These are phyloP conservation scores for Drosophila kuntzei DNA, from an alignment of 2,888 invertebrate genomes.

Conservation along the genomic window DNA sequence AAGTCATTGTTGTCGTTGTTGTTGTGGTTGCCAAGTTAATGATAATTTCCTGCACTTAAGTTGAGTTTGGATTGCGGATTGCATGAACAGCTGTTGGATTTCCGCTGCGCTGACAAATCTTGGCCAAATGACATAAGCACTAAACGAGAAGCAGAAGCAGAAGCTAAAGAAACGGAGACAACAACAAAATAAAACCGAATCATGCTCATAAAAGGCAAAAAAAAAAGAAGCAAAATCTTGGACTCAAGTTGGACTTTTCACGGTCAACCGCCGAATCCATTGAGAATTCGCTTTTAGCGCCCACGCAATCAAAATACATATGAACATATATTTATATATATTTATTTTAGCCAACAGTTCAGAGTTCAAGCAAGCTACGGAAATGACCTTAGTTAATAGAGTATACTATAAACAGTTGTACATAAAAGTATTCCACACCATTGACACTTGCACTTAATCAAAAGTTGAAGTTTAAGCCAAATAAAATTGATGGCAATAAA, in stretches of 20 bases:
- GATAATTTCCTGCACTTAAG: constrained; percentile 48
- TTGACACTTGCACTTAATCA: constrained; percentile 46
- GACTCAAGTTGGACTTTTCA: constrained; percentile 51
- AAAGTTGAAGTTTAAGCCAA: constrained; percentile 35
- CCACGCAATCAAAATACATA: constrained; percentile 33
- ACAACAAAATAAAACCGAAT: constrained; percentile 47
- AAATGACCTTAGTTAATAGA: constrained; percentile 14
- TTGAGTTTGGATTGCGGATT: constrained; percentile 22
- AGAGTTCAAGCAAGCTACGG: constrained; percentile 18
- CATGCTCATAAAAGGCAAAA: constrained; percentile 69
- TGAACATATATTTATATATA: neutral
- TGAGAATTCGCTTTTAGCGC: constrained; percentile 40
- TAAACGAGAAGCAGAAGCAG: constrained; percentile 27
- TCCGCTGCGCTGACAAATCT: constrained; percentile 61
- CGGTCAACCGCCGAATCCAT: constrained; percentile 60
- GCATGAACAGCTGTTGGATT: constrained; percentile 41
- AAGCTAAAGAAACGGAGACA: constrained; percentile 11
- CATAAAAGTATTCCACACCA: neutral
- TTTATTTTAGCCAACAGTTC: constrained; percentile 5
- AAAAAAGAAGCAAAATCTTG: constrained; percentile 26
- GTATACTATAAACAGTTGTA: constrained; percentile 1
- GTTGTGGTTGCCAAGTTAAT: constrained; percentile 31
- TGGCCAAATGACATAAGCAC: constrained; percentile 73
- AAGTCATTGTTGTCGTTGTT: constrained; percentile 23
- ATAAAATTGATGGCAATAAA: constrained; percentile 52